Evolutionary conservation across 2,797 vertebrate genomes (phyloP).

Genomic region (Manis javanica): DNA sequence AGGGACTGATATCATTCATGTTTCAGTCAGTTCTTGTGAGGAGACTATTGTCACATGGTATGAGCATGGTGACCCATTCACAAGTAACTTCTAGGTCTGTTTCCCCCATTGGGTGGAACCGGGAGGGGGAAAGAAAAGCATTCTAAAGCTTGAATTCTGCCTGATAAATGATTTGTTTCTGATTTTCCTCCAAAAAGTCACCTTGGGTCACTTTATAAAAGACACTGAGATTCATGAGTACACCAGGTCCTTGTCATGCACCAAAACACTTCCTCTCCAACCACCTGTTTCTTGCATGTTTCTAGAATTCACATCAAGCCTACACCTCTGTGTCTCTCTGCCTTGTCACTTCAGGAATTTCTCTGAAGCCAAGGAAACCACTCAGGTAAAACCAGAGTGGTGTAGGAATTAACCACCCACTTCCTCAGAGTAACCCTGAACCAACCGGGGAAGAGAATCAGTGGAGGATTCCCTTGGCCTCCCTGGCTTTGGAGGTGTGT

Average conservation of each 20-base stretch:
- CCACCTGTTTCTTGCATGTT: not conserved
- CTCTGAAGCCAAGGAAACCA: not conserved
- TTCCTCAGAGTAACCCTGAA: not conserved
- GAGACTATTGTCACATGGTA: not conserved
- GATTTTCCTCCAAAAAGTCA: not conserved
- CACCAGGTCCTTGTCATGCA: not conserved
- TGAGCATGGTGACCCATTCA: not conserved
- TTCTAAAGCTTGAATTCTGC: not conserved
- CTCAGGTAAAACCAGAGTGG: not conserved
- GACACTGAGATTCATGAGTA: not conserved
- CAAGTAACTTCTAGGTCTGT: not conserved
- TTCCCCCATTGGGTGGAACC: not conserved
- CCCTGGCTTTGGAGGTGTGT: not conserved
- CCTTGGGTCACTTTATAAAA: not conserved
- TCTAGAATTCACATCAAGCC: not conserved
- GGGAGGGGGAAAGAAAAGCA: not conserved
- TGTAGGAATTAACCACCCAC: not conserved
- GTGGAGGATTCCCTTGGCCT: not conserved
- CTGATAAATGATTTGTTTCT: constrained; percentile 12
- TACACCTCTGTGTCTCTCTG: not conserved
- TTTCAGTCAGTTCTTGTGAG: not conserved
- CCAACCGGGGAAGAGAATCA: not conserved
- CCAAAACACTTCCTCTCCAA: not conserved
- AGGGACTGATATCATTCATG: not conserved
- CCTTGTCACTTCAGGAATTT: constrained; percentile 25